A percentile compares a stretch with the other conserved stretches of the same genome.
Conservation (phyloP, 2,888 invertebrate species). For the Diaphora mendica region DNA sequence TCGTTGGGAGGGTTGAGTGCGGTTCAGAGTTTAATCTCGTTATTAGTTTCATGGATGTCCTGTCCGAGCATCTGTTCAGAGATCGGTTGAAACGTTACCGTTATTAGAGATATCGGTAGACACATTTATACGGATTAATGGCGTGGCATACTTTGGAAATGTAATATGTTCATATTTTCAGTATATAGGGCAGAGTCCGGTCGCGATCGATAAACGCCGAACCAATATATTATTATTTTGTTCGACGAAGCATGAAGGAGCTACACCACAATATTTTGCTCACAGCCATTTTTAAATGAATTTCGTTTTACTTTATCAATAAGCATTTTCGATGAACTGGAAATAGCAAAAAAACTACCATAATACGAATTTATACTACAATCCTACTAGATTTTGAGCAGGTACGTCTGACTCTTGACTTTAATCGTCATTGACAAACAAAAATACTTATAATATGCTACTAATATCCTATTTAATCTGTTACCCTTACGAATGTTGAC, state of each 20-base stretch:
- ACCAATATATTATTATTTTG: slow-evolving; percentile 73
- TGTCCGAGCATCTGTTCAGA: neutral
- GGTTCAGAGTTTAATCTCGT: slow-evolving; percentile 19
- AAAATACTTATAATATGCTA: slow-evolving; percentile 26
- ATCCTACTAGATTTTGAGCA: slow-evolving; percentile 46
- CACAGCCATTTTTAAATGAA: slow-evolving; percentile 73
- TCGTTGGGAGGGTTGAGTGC: slow-evolving; percentile 31
- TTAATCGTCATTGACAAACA: slow-evolving; percentile 29
- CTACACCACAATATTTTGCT: slow-evolving; percentile 62
- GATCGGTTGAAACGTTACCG: slow-evolving; percentile 1
- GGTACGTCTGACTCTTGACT: slow-evolving; percentile 69
- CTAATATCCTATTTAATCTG: slow-evolving; percentile 38
- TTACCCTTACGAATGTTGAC: slow-evolving; percentile 43
- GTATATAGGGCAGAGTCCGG: slow-evolving; percentile 49
- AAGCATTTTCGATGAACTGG: slow-evolving; percentile 60
- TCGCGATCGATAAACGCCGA: slow-evolving; percentile 48
- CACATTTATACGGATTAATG: neutral
- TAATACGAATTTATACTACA: slow-evolving; percentile 1
- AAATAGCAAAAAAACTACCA: slow-evolving; percentile 39
- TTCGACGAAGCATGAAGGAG: slow-evolving; percentile 65
- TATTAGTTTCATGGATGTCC: slow-evolving; percentile 5
- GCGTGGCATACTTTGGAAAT: neutral
- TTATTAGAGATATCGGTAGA: slow-evolving; percentile 2
- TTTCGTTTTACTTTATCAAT: slow-evolving; percentile 64
- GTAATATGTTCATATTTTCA: slow-evolving; percentile 31